Percentiles rank a stretch among this genome's conserved stretches.
These are phyloP conservation scores for Pandemis cinnamomeana DNA, from an alignment of 2,888 invertebrate genomes.

Conservation along the genomic window DNA sequence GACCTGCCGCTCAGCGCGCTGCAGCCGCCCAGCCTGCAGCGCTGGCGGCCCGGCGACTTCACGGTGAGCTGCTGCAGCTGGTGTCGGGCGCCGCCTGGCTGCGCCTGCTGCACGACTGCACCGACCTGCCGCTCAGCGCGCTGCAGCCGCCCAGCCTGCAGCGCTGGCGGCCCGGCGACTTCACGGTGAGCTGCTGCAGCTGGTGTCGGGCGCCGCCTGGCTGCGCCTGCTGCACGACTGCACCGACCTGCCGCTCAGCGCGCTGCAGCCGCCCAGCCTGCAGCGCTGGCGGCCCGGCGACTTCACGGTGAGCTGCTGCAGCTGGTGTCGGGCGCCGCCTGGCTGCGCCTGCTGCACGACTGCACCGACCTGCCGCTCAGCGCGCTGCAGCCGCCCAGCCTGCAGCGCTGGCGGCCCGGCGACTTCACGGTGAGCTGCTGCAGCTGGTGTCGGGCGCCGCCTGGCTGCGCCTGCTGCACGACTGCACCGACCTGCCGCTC, in stretches of 20 bases:
- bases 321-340: constrained; percentile 78
- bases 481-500: constrained; percentile 88
- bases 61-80: constrained; percentile 87
- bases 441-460: constrained; percentile 80
- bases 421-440: constrained; percentile 89
- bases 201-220: constrained; percentile 78
- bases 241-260: constrained; percentile 86
- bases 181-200: constrained; percentile 87
- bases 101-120: constrained; percentile 87
- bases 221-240: constrained; percentile 87
- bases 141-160: constrained; percentile 86
- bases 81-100: constrained; percentile 71
- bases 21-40: constrained; percentile 87
- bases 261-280: constrained; percentile 85
- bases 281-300: constrained; percentile 91
- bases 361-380: constrained; percentile 87
- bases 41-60: constrained; percentile 91
- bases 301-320: constrained; percentile 88
- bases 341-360: constrained; percentile 85
- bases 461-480: constrained; percentile 84
- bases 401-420: constrained; percentile 91
- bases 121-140: constrained; percentile 86
- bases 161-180: constrained; percentile 90
- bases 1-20: constrained; percentile 85
- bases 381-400: constrained; percentile 82